These are phyloP conservation scores for Venturia canescens DNA, from an alignment of 1,140 invertebrate genomes.

Conservation along the genomic window DNA sequence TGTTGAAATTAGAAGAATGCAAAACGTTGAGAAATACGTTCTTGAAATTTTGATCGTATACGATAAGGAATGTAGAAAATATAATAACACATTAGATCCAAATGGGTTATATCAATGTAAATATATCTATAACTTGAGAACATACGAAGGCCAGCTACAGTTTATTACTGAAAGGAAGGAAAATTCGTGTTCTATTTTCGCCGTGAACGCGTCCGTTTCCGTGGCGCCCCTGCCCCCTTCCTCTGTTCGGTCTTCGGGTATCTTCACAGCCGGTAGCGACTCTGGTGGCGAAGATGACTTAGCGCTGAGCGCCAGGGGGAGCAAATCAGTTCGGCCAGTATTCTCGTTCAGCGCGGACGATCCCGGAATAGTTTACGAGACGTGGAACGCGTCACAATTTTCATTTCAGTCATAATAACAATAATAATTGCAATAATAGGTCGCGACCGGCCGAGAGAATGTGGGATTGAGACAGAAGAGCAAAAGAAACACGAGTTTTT, in stretches of 20 bases:
- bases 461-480: not conserved
- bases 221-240: conserved; percentile 19
- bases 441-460: not conserved
- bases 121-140: too few relatives aligned
- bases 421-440: not conserved
- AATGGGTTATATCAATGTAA: too few relatives aligned
- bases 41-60: too few relatives aligned
- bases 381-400: conserved; percentile 44
- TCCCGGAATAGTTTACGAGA: conserved; percentile 68
- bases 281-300: conserved; percentile 12
- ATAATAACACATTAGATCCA: too few relatives aligned
- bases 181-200: conserved; percentile 67
- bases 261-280: conserved; percentile 18
- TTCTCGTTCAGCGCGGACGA: conserved; percentile 66
- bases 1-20: too few relatives aligned
- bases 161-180: conserved; percentile 21
- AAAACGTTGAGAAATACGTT: too few relatives aligned
- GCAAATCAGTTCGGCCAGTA: conserved; percentile 68
- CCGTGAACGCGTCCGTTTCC: conserved; percentile 61
- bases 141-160: not conserved
- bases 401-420: conserved; percentile 14
- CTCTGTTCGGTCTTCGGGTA: not conserved
- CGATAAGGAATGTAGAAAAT: too few relatives aligned
- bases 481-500: not conserved
- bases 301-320: not conserved